A percentile compares a stretch with the other conserved stretches of the same genome.
These are phyloP conservation scores for Pempheris klunzingeri DNA, from an alignment of 2,797 vertebrate genomes.

Conservation along the genomic window DNA sequence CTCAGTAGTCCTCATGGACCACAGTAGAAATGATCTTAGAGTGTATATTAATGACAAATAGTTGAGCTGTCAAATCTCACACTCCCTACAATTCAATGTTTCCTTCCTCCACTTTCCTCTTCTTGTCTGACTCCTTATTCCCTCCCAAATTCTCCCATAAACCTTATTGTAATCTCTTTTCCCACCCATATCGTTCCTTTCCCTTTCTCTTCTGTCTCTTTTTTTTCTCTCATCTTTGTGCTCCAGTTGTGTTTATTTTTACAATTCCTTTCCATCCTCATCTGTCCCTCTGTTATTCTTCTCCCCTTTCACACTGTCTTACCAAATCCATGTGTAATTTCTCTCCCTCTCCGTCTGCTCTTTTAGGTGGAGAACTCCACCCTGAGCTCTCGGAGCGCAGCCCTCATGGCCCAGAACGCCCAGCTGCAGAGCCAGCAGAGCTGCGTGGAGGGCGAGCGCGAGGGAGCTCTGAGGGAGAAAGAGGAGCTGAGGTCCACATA, in stretches of 20 bases:
- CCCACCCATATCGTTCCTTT: background rate
- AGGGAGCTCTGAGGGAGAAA: conserved; percentile 89
- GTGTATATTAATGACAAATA: background rate
- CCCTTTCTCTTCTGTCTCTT: background rate
- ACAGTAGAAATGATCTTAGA: background rate
- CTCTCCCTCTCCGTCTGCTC: background rate
- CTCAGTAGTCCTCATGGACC: background rate
- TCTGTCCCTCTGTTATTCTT: background rate
- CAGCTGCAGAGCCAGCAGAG: conserved; percentile 95
- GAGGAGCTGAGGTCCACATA: conserved; percentile 94
- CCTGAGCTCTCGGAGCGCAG: conserved; percentile 92
- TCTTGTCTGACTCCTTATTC: background rate
- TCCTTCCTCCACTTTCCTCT: background rate
- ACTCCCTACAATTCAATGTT: background rate
- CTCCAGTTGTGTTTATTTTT: background rate
- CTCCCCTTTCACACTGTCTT: background rate
- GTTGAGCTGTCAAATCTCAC: background rate
- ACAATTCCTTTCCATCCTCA: background rate
- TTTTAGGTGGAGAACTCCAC: conserved; percentile 96
- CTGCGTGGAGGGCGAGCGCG: conserved; percentile 92
- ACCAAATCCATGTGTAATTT: background rate
- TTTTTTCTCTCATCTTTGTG: background rate
- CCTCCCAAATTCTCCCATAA: background rate
- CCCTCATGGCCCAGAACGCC: conserved; percentile 96
- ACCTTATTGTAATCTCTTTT: background rate